phyloP scores from a whole-genome alignment of 2,888 invertebrate species.

The Parelbella ahira region DNA sequence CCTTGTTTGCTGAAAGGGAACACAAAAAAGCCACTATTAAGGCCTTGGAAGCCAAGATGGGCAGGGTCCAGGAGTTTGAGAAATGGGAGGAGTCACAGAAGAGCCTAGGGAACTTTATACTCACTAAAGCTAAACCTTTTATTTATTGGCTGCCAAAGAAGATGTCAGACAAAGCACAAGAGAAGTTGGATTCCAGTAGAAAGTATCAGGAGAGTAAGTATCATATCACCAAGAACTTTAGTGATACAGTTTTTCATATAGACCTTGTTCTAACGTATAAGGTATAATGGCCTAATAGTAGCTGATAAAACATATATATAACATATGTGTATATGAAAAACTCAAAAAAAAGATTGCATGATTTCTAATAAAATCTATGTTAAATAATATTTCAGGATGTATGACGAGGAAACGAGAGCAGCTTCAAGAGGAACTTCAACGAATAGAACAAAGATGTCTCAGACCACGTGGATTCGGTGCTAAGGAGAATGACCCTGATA shows the following conservation, averaged over 20 bases:
- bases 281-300: too few species aligned
- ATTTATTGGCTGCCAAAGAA: slow-evolving; percentile 93
- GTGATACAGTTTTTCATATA: too few species aligned
- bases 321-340: too few species aligned
- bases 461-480: slow-evolving; percentile 49
- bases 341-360: too few species aligned
- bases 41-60: slow-evolving; percentile 94
- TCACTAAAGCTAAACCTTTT: slow-evolving; percentile 91
- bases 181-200: slow-evolving; percentile 83
- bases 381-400: slow-evolving; percentile 64
- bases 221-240: too few species aligned
- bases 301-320: too few species aligned
- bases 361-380: neutral
- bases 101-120: slow-evolving; percentile 89
- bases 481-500: slow-evolving; percentile 56
- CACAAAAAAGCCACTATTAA: slow-evolving; percentile 94
- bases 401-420: slow-evolving; percentile 83
- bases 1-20: slow-evolving; percentile 91
- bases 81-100: slow-evolving; percentile 89
- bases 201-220: slow-evolving; percentile 83
- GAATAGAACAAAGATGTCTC: slow-evolving; percentile 80
- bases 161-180: slow-evolving; percentile 85
- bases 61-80: slow-evolving; percentile 92
- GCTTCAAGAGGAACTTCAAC: slow-evolving; percentile 82
- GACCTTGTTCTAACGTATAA: too few species aligned